phyloP scores from a whole-genome alignment of 2,797 vertebrate genomes.

The Astyanax mexicanus region DNA sequence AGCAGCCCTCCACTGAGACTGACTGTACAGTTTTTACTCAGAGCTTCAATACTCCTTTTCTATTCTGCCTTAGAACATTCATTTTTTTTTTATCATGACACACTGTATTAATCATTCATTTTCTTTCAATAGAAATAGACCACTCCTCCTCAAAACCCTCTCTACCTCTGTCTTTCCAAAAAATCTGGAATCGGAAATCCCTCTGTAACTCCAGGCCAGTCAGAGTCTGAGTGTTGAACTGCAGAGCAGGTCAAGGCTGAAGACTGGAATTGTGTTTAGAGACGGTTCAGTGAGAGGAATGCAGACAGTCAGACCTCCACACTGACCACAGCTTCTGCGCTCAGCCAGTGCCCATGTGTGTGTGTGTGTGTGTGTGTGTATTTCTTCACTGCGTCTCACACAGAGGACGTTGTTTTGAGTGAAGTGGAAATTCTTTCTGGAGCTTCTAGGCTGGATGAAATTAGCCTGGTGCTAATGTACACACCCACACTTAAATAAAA shows the following conservation, averaged over 20 bases:
- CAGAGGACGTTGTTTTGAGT: not conserved
- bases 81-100: not conserved
- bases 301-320: constrained; percentile 21
- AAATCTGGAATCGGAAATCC: too few species aligned
- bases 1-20: not conserved
- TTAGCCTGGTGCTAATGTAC: not conserved
- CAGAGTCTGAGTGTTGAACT: not conserved
- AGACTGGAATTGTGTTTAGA: constrained; percentile 34
- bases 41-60: not conserved
- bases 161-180: not conserved
- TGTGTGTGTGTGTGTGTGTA: constrained; percentile 2
- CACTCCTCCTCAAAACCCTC: not conserved
- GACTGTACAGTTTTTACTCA: not conserved
- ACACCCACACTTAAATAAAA: not conserved
- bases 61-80: not conserved
- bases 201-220: not conserved
- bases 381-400: too few species aligned
- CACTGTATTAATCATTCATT: not conserved
- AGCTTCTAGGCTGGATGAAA: not conserved
- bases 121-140: not conserved
- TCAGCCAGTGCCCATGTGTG: not conserved
- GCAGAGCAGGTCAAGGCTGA: not conserved
- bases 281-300: constrained; percentile 34
- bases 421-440: constrained; percentile 8
- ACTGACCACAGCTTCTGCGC: constrained; percentile 19